Percentiles rank a stretch among this genome's conserved stretches.
These are phyloP conservation scores for Machimus atricapillus DNA, from an alignment of 2,888 invertebrate species.

Conservation along the genomic window DNA sequence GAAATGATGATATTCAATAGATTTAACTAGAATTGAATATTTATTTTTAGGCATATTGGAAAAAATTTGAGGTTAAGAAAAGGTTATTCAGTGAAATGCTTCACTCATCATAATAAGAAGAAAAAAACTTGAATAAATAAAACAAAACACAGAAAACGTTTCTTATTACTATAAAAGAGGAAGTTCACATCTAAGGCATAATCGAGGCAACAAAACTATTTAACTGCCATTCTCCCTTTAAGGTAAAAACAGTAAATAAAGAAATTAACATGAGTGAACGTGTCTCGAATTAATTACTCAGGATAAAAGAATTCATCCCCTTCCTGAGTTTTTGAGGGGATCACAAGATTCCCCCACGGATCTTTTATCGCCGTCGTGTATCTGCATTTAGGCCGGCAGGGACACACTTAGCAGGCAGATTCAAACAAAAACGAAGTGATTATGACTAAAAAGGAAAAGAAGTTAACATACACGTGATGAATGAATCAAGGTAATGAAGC, in stretches of 20 bases:
- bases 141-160: not conserved
- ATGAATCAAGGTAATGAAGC: slow-evolving; percentile 12
- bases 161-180: not conserved
- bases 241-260: not conserved
- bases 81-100: too few species aligned
- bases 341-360: not conserved
- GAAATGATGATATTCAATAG: too few species aligned
- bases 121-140: too few species aligned
- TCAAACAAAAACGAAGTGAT: not conserved
- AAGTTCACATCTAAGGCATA: not conserved
- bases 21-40: too few species aligned
- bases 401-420: not conserved
- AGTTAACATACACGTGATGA: not conserved
- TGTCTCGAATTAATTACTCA: not conserved
- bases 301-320: slow-evolving; percentile 14
- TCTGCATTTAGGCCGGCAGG: not conserved
- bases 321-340: not conserved
- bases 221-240: not conserved
- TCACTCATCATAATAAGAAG: not conserved
- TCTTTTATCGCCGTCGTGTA: not conserved
- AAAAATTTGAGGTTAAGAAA: too few species aligned
- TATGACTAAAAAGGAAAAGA: not conserved
- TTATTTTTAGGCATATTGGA: too few species aligned
- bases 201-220: not conserved
- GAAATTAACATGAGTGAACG: not conserved